Evolutionary conservation across 2,797 vertebrate genomes (phyloP).

Genomic region (Danio tinwini): DNA sequence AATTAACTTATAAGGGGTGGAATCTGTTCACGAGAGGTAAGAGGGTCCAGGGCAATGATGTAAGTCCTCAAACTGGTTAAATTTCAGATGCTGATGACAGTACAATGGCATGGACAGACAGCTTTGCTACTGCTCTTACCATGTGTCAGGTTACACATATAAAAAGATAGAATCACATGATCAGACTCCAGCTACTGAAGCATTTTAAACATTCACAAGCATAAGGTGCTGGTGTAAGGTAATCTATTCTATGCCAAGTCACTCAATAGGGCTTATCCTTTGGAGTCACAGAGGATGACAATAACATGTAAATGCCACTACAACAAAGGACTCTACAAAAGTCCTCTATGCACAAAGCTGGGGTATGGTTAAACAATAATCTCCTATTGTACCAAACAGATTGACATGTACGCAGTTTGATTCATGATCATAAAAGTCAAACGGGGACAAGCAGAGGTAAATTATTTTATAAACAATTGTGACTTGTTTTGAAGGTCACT

Average conservation of each 20-base stretch:
- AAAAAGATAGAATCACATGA: constrained; percentile 70
- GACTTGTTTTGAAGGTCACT: constrained; percentile 7
- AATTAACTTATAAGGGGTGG: constrained; percentile 29
- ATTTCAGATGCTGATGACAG: constrained; percentile 65
- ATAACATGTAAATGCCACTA: constrained; percentile 68
- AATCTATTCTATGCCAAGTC: constrained; percentile 69
- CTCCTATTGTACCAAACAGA: constrained; percentile 32
- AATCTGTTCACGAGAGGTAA: constrained; percentile 47
- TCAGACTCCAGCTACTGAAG: constrained; percentile 63
- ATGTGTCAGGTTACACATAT: constrained; percentile 74
- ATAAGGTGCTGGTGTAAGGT: constrained; percentile 70
- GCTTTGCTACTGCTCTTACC: constrained; percentile 67
- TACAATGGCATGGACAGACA: constrained; percentile 70
- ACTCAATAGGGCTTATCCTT: constrained; percentile 68
- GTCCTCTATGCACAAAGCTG: constrained; percentile 49
- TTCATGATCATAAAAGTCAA: constrained; percentile 38
- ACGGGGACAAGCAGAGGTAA: constrained; percentile 25
- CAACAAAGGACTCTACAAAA: constrained; percentile 54
- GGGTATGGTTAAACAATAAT: constrained; percentile 47
- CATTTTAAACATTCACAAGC: constrained; percentile 70
- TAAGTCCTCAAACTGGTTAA: constrained; percentile 56
- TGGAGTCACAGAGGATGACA: constrained; percentile 67
- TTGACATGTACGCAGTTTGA: constrained; percentile 27
- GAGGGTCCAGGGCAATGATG: constrained; percentile 53
- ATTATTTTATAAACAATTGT: not conserved